Evolutionary conservation across 2,797 vertebrate species (phyloP).

Genomic region (Epinephelus malabaricus): DNA sequence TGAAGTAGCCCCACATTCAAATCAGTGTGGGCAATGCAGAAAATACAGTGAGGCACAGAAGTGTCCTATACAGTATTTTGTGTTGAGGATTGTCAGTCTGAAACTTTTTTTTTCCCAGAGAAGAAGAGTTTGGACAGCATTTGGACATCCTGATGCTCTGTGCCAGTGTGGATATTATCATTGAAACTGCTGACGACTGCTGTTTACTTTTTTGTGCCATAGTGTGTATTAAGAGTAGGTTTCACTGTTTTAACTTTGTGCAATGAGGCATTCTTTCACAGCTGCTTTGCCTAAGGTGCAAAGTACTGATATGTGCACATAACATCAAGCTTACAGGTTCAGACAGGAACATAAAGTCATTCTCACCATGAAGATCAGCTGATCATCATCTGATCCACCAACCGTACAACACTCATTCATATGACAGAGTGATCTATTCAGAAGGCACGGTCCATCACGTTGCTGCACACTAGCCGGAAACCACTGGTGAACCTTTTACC

Average conservation of each 20-base stretch:
- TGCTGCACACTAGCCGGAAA: neutral
- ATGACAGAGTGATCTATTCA: neutral
- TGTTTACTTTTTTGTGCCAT: constrained; percentile 19
- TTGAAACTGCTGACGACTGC: constrained; percentile 17
- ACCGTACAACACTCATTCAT: neutral
- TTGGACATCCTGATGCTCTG: constrained; percentile 24
- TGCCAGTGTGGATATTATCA: constrained; percentile 35
- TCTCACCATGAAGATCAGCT: constrained; percentile 12
- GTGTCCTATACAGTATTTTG: neutral
- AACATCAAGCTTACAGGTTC: neutral
- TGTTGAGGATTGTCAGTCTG: neutral
- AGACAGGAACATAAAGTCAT: neutral
- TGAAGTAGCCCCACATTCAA: neutral
- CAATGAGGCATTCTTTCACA: constrained; percentile 12
- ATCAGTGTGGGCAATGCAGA: neutral
- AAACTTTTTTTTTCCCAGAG: neutral
- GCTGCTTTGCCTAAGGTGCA: neutral
- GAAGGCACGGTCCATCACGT: neutral
- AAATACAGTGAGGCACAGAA: neutral
- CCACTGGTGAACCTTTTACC: neutral
- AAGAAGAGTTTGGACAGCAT: constrained; percentile 16
- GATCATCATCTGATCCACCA: constrained; percentile 8
- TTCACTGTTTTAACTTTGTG: constrained; percentile 6
- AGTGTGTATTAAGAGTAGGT: constrained; percentile 10
- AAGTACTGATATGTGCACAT: constrained; percentile 1